Base-by-base conservation (phyloP, 35 echinoderm and acorn worm genomes). In the Ophioderma brevispina region DNA sequence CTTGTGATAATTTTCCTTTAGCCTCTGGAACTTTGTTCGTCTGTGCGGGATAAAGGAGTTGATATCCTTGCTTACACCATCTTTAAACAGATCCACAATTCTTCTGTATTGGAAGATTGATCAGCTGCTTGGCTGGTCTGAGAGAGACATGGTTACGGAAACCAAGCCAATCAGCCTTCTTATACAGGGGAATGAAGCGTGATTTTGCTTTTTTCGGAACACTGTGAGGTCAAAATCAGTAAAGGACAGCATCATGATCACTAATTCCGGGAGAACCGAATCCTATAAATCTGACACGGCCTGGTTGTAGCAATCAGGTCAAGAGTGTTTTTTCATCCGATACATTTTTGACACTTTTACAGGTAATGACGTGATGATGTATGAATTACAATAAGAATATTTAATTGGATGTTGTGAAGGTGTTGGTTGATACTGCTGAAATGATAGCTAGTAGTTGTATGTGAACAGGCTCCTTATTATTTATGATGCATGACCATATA, bases 1-100 rank as follows among this genome's bases (percentile, higher is more conserved):
- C 76, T 40, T 52, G 30, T 80, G 5, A 31, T 85, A 76, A 87
- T 93, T 77, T 82, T 87, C 35, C 79, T n/a, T 75, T 86, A 82
- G 37, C 42, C 85, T 14, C 36, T 87, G n/a, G 86, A 40, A 11
- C 35, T 78, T 1, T 76, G 50, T 23, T 25, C 28, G 43, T 40
- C 80, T n/a, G 23, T 88, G 36, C 2, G 76, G 86, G 31, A 87
- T 77, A 39, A 37, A 40, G 23, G 36, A 30, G 39, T 76, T 10
- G 36, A 88, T 88, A 32, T 25, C 36, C 39, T 88, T 49, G 35
- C 13, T 31, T 0, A 80, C 11, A 35, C 38, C 75, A 32, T 79
- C 31, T 32, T 34, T 40, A 35, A 87, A 78, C 1, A 78, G 25
- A 30, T 52, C 76, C 35, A 78, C 18, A 79, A 38, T 32, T 78